Base-by-base conservation (phyloP, 2,113 vertebrate genomes). In the Oenanthe melanoleuca region DNA sequence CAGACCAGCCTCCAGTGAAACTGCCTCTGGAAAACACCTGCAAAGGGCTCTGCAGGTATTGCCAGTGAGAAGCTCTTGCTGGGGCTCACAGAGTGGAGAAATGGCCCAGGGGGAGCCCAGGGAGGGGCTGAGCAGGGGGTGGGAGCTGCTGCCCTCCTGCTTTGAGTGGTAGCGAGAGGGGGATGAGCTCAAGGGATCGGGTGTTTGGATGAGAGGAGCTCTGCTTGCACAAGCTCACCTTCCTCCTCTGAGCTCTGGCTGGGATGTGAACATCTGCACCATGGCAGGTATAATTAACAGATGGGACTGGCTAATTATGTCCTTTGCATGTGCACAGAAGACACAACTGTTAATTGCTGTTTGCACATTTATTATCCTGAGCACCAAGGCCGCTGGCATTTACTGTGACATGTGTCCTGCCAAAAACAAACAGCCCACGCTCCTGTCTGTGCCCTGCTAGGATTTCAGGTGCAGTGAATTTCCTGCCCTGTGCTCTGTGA, bases 201-300 rank as follows among this genome's bases (percentile, higher is more conserved):
- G 31, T 20, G n/a, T 33, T 59, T 59, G 42, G 64, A 56, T 72
- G 74, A 89, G 61, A 55, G 40, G 64, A 95, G 26, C 49, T 95
- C 77, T 95, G 93, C 94, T 85, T 93, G 71, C 86, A 64, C 61
- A 49, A 72, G 26, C 86, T 96, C 94, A 94, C 97, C 97, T 94
- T 94, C 93, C 88, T 92, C 31, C 74, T 83, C 74, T 8, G 57
- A 47, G 88, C 60, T 89, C 94, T 97, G 94, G 75, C 93, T 96
- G 85, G 80, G 89, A 89, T 97, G 91, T 66, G 96, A 95, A 53
- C 89, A 93, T 72, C 92, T 96, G 94, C 93, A 67, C 89, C 93
- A 33, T 59, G 86, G 95, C 96, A 97, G 97, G 97, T 97, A 97
- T 96, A 96, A 96, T 97, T 93, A 97, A 94, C 97, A 98, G 97